Percentiles rank a stretch among this genome's conserved stretches.
These are phyloP conservation scores for Platalea minor DNA, from an alignment of 2,797 vertebrate genomes.

Conservation along the genomic window DNA sequence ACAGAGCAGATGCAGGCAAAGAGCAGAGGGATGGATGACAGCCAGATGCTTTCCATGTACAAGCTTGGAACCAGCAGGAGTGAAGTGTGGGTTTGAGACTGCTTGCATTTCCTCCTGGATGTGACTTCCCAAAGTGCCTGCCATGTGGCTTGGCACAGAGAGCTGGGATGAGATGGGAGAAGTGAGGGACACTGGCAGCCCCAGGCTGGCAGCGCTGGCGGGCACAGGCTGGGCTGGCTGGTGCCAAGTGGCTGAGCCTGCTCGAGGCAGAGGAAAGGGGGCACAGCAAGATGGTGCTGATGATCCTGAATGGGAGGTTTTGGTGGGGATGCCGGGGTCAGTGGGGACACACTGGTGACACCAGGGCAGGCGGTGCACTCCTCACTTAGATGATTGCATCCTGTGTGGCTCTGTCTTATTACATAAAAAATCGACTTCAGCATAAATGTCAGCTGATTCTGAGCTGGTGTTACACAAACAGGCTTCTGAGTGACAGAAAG, in stretches of 20 bases:
- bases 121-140: background rate
- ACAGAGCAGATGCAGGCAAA: background rate
- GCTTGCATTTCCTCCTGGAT: background rate
- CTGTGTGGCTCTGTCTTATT: background rate
- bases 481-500: background rate
- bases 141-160: background rate
- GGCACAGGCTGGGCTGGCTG: background rate
- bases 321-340: background rate
- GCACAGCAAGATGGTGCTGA: background rate
- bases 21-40: background rate
- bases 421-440: background rate
- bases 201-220: fast-evolving
- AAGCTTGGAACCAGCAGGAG: background rate
- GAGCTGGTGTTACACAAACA: background rate
- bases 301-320: fast-evolving
- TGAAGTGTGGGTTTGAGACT: background rate
- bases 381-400: background rate
- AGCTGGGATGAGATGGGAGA: background rate
- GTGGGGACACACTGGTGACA: background rate
- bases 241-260: background rate
- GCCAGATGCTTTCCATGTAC: background rate
- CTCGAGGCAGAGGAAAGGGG: background rate
- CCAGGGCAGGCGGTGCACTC: fast-evolving
- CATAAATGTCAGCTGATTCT: background rate
- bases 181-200: background rate